Conservation (phyloP, 2,888 invertebrate genomes). For the Autographa pulchrina region DNA sequence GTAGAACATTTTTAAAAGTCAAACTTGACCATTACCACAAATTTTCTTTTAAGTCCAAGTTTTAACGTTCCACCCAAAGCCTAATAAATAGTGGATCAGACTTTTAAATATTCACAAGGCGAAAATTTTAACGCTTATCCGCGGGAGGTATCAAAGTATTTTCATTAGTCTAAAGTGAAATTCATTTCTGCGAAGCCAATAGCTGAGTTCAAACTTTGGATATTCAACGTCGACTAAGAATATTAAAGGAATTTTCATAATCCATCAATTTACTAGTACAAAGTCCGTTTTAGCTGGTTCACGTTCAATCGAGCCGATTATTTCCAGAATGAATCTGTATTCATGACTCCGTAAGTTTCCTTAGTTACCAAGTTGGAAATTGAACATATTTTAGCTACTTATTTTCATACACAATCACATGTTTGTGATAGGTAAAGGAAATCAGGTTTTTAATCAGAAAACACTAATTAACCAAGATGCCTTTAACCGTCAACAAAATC, state of each 20-base stretch:
- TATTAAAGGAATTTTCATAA: conserved; percentile 86
- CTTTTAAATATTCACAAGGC: conserved; percentile 60
- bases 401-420: too few relatives aligned
- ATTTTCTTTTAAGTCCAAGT: conserved; percentile 11
- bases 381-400: not conserved
- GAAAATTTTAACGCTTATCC: conserved; percentile 70
- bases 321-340: conserved; percentile 55
- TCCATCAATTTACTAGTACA: conserved; percentile 75
- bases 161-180: conserved; percentile 86
- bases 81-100: conserved; percentile 39
- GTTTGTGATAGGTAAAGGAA: too few relatives aligned
- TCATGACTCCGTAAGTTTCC: conserved; percentile 30
- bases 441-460: too few relatives aligned
- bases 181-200: conserved; percentile 82
- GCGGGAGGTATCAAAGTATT: conserved; percentile 79
- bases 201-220: conserved; percentile 74
- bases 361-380: not conserved
- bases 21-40: conserved; percentile 19
- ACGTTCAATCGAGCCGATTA: conserved; percentile 59
- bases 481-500: not conserved
- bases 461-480: not conserved
- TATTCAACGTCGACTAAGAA: conserved; percentile 71
- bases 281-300: conserved; percentile 58
- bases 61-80: conserved; percentile 16
- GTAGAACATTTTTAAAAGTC: not conserved